Percentiles rank a stretch among this genome's conserved stretches.
Conservation (phyloP, 2,888 invertebrate species). For the Melinaea menophilus region DNA sequence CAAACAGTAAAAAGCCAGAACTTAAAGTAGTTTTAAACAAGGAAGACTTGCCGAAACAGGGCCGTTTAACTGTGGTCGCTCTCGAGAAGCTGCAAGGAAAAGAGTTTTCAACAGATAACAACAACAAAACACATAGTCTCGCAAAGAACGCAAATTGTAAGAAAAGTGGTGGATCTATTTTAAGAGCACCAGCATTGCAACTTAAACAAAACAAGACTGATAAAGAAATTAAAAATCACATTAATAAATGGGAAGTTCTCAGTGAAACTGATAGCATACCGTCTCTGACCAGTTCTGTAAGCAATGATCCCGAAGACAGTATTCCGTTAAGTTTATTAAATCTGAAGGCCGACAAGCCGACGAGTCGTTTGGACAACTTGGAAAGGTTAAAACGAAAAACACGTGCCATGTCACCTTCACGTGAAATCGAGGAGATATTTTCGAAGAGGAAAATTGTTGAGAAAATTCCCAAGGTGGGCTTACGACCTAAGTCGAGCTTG, state of each 20-base stretch:
- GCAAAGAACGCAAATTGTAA: slow-evolving; percentile 45
- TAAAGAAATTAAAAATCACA: slow-evolving; percentile 61
- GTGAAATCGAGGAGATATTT: slow-evolving; percentile 77
- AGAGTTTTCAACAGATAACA: slow-evolving; percentile 48
- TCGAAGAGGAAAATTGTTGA: slow-evolving; percentile 66
- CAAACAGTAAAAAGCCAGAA: slow-evolving; percentile 66
- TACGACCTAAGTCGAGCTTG: slow-evolving; percentile 69
- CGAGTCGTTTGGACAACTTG: slow-evolving; percentile 54
- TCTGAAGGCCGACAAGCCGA: slow-evolving; percentile 56
- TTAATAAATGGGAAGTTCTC: slow-evolving; percentile 77
- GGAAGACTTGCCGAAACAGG: slow-evolving; percentile 73
- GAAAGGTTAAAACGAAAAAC: slow-evolving; percentile 76
- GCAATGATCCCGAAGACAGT: slow-evolving; percentile 78
- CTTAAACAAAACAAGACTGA: slow-evolving; percentile 64
- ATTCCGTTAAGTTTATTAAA: slow-evolving; percentile 75
- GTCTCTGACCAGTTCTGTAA: slow-evolving; percentile 65
- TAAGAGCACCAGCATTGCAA: slow-evolving; percentile 67
- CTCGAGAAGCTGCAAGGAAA: slow-evolving; percentile 79
- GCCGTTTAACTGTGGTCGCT: slow-evolving; percentile 78
- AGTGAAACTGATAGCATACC: slow-evolving; percentile 80
- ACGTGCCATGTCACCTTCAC: slow-evolving; percentile 78
- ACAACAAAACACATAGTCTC: slow-evolving; percentile 41
- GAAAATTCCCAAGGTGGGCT: slow-evolving; percentile 52
- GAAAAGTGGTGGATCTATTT: slow-evolving; percentile 54
- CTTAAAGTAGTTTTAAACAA: slow-evolving; percentile 72